Base-by-base conservation (phyloP, 2,113 vertebrate species). In the Patagioenas fasciata region DNA sequence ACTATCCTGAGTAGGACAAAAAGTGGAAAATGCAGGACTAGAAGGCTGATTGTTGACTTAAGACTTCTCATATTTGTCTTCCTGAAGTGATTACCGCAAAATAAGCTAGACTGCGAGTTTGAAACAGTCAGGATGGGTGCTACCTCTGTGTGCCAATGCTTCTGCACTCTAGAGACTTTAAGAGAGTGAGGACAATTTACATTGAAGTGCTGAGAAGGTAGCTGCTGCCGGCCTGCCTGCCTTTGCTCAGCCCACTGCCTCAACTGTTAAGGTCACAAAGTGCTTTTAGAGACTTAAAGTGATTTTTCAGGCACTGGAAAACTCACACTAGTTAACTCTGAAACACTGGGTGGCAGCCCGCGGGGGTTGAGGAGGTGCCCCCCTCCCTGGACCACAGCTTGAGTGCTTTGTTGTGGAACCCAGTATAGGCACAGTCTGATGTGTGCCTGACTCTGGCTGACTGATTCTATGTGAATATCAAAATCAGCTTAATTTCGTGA, bases 371-470 rank as follows among this genome's bases (percentile, higher is more conserved):
- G 69, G 26, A 73, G 38, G 54, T 54, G 34, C 18, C 53, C 44
- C 48, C 6, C 44, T 34, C n/a, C 40, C 38, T 56, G 57, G 17
- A 2, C 17, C 48, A 34, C 0, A 1, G 4, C 64, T 38, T 2
- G 5, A n/a, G 21, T 31, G 18, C 40, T 21, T 40, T 61, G 53
- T 23, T 34, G 21, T 56, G 40, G 57, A 56, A 40, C 40, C 26
- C 18, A 1, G 7, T 40, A 9, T 10, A 18, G 36, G 44, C 60
- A 36, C 60, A 51, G 23, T 31, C 28, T 15, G 53, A 23, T 4
- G 2, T 17, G 25, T n/a, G 25, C 25, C 34, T 2, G 3, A 8
- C 26, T 3, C 36, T 23, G 70, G 19, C 38, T 70, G 57, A n/a
- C n/a, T 56, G 73, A 7, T 3, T 77, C 23, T 26, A 51, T 67